Evolutionary conservation across 35 echinoderm and acorn worm species (phyloP).

Genomic region (Ophioderma brevispina): DNA sequence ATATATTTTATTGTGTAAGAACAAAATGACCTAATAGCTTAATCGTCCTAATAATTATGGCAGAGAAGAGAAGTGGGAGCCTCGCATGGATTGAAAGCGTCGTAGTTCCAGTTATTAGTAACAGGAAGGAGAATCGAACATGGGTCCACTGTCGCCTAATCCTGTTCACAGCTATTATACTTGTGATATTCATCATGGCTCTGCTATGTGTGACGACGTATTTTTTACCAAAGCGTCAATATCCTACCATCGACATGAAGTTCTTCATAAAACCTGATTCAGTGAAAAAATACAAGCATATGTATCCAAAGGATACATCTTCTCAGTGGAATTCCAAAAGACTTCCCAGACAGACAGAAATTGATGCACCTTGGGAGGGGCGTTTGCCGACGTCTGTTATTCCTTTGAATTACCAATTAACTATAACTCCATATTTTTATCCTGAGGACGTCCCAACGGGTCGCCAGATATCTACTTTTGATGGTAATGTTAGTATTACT

Average conservation of each 20-base stretch:
- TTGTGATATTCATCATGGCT: not conserved
- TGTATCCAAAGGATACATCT: too few species aligned
- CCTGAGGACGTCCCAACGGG: slow-evolving; percentile 17
- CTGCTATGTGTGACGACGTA: not conserved
- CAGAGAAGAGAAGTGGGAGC: too few species aligned
- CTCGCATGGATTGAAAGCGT: not conserved
- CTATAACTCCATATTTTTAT: slow-evolving; percentile 35
- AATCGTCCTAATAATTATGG: too few species aligned
- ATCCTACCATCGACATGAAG: too few species aligned
- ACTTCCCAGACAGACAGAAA: not conserved
- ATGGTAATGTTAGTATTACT: slow-evolving; percentile 45
- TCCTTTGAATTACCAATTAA: slow-evolving; percentile 12
- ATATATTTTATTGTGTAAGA: too few species aligned
- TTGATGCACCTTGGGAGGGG: not conserved
- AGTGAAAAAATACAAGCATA: too few species aligned
- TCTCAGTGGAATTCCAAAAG: too few species aligned
- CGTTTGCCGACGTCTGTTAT: slow-evolving; percentile 21
- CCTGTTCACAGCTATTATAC: not conserved
- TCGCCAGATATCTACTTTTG: slow-evolving; percentile 32
- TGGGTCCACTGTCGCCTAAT: not conserved
- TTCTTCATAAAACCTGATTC: too few species aligned
- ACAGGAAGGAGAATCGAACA: not conserved
- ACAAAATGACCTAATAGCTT: too few species aligned
- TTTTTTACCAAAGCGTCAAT: too few species aligned
- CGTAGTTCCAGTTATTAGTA: not conserved